These are phyloP conservation scores for Sinonovacula constricta DNA, from an alignment of 1,140 invertebrate species.

Conservation along the genomic window DNA sequence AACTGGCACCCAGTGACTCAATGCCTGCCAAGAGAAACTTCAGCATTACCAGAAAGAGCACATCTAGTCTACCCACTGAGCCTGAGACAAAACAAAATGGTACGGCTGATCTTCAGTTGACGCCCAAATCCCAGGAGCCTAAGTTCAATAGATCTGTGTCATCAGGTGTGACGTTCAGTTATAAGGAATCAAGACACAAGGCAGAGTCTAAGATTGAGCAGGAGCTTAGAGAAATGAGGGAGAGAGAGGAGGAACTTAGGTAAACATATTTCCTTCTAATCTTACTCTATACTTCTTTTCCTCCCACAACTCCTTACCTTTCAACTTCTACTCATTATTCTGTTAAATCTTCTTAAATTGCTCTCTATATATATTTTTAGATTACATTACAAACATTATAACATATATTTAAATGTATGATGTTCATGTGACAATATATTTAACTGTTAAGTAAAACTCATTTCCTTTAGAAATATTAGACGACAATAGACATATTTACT, in stretches of 20 bases:
- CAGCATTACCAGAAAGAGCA: conserved; percentile 59
- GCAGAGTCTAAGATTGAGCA: conserved; percentile 75
- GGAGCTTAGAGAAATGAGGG: conserved; percentile 74
- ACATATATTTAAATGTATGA: too few relatives aligned
- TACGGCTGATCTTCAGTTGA: conserved; percentile 23
- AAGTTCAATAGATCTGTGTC: conserved; percentile 39
- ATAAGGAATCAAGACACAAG: conserved; percentile 70
- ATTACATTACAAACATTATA: too few relatives aligned
- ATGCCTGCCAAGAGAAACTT: conserved; percentile 71
- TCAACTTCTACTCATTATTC: too few relatives aligned
- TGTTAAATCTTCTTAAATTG: too few relatives aligned
- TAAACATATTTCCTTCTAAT: too few relatives aligned
- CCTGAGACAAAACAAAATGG: conserved; percentile 35
- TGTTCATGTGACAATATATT: too few relatives aligned
- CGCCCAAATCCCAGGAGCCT: conserved; percentile 18
- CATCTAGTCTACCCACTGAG: background rate
- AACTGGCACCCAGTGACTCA: conserved; percentile 58
- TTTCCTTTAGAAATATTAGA: too few relatives aligned
- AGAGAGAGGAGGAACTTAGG: conserved; percentile 74
- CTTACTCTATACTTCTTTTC: too few relatives aligned
- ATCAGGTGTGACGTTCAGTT: conserved; percentile 68
- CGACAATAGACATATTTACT: too few relatives aligned
- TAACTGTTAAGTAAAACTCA: too few relatives aligned
- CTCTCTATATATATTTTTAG: too few relatives aligned
- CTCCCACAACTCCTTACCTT: too few relatives aligned